Percentiles rank a stretch among this genome's conserved stretches.
phyloP scores from a whole-genome alignment of 2,113 vertebrate genomes.

The Indicator maculatus region DNA sequence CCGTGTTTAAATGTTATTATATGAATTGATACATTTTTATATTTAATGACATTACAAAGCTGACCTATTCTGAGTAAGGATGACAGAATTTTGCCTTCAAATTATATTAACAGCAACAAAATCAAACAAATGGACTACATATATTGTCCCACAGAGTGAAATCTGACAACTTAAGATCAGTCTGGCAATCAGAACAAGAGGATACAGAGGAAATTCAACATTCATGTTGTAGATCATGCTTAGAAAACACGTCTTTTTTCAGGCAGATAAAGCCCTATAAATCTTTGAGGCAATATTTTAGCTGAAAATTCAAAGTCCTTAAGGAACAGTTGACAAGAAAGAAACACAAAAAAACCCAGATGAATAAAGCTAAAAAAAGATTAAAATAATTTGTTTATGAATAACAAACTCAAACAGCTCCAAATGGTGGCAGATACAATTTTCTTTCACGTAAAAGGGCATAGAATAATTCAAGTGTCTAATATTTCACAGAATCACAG shows the following conservation, averaged over 20 bases:
- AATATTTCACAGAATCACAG: neutral
- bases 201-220: neutral
- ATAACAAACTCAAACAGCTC: conserved; percentile 1
- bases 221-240: neutral
- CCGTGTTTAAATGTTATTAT: neutral
- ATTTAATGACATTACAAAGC: neutral
- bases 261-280: neutral
- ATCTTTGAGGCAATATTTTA: neutral
- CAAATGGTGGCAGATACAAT: conserved; percentile 35
- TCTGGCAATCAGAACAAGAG: neutral
- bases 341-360: neutral
- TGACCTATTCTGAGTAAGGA: neutral
- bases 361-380: neutral
- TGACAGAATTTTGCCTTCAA: neutral
- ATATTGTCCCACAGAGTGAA: neutral
- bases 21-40: neutral
- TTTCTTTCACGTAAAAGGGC: conserved; percentile 34
- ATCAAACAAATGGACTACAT: neutral
- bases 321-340: conserved; percentile 20
- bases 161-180: neutral
- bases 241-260: neutral
- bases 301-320: neutral
- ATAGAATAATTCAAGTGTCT: conserved; percentile 19
- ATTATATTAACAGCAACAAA: neutral
- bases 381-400: conserved; percentile 44